A percentile compares a stretch with the other conserved stretches of the same genome.
Conservation (phyloP, 2,888 invertebrate species). For the Polylopha cassiicola region DNA sequence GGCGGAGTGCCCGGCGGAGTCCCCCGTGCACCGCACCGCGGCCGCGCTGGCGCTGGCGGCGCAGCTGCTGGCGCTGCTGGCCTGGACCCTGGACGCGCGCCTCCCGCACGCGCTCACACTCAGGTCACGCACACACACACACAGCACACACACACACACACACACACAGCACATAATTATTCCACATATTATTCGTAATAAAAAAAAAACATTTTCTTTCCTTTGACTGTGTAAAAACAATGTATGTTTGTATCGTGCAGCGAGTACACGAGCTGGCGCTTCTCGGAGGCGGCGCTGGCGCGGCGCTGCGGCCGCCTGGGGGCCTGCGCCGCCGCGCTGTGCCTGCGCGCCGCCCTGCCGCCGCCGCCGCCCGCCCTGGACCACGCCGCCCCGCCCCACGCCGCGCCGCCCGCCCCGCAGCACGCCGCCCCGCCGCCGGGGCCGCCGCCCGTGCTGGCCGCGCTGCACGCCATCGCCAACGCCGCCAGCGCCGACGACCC, state of each 20-base stretch:
- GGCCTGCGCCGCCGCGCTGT: conserved; percentile 47
- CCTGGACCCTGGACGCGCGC: conserved; percentile 88
- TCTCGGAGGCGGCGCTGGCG: conserved; percentile 81
- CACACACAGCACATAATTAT: no score
- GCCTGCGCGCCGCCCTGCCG: conserved; percentile 28
- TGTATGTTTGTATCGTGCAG: conserved; percentile 63
- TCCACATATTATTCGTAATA: not conserved
- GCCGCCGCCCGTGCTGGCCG: conserved; percentile 39
- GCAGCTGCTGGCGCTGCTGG: conserved; percentile 88
- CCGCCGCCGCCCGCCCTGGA: conserved; percentile 44
- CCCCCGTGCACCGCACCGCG: conserved; percentile 79
- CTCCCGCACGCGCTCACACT: conserved; percentile 78
- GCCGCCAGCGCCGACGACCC: conserved; percentile 55
- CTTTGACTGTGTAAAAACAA: not conserved
- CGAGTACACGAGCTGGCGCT: conserved; percentile 86
- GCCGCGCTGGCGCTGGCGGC: conserved; percentile 89
- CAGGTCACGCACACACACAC: conserved; percentile 31
- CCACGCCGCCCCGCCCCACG: conserved; percentile 74
- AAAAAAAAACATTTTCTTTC: not conserved
- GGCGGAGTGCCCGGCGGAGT: conserved; percentile 21
- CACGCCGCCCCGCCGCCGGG: conserved; percentile 38
- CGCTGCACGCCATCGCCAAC: conserved; percentile 76
- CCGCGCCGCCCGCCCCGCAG: conserved; percentile 80
- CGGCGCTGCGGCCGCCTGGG: conserved; percentile 82
- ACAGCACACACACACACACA: no score